A percentile compares a stretch with the other conserved stretches of the same genome.
Evolutionary conservation across 2,888 invertebrate species (phyloP).

Genomic region (Tetramorium bicarinatum): DNA sequence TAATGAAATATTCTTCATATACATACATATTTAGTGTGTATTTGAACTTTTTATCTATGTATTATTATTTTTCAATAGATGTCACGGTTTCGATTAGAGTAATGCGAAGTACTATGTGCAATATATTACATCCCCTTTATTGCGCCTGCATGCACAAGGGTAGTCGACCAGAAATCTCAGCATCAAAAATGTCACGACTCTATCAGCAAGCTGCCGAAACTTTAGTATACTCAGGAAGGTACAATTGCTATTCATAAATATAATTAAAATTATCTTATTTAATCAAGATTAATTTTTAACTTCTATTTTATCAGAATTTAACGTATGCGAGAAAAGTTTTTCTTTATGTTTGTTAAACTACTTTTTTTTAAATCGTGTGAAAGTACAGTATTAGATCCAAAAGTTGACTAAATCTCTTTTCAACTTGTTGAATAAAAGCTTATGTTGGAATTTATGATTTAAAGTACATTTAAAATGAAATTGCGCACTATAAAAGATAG

Average conservation of each 20-base stretch:
- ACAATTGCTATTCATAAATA: constrained; percentile 29
- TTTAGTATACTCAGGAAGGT: constrained; percentile 87
- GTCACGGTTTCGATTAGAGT: constrained; percentile 91
- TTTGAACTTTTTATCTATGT: background rate
- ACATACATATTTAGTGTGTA: background rate
- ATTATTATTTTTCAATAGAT: constrained; percentile 86
- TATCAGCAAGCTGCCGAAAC: constrained; percentile 90
- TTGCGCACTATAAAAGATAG: too few species aligned
- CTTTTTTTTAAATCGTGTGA: too few species aligned
- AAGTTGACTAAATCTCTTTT: too few species aligned
- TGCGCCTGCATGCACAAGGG: constrained; percentile 91
- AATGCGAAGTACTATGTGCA: constrained; percentile 89
- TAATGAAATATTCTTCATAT: background rate
- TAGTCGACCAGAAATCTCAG: constrained; percentile 88
- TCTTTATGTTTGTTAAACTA: background rate
- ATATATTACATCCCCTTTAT: constrained; percentile 91
- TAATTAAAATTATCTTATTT: background rate
- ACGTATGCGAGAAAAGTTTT: background rate
- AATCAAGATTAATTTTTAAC: background rate
- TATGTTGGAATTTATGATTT: too few species aligned
- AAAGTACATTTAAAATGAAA: too few species aligned
- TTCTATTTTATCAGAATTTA: background rate
- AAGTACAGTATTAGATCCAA: too few species aligned
- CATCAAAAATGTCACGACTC: constrained; percentile 89
- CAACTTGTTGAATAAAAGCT: too few species aligned